Conservation (phyloP, 2,113 vertebrate species). For the Tyrannus savana region DNA sequence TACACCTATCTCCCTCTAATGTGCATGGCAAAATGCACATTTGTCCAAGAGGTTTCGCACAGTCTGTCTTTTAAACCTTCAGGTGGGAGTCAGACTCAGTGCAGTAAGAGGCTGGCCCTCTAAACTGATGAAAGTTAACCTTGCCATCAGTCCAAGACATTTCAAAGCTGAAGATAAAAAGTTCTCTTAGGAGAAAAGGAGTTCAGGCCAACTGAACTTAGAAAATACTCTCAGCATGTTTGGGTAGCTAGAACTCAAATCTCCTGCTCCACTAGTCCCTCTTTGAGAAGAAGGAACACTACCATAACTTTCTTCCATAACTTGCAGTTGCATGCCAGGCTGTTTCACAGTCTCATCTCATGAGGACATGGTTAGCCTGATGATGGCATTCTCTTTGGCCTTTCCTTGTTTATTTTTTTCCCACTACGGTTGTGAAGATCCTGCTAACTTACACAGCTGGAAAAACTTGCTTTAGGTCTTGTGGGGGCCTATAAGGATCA, state of each 20-base stretch:
- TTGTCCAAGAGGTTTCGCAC: background rate
- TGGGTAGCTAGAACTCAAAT: background rate
- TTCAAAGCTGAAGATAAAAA: background rate
- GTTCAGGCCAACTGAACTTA: background rate
- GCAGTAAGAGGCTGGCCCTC: background rate
- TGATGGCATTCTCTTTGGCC: background rate
- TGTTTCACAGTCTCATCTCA: background rate
- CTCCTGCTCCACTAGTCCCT: background rate
- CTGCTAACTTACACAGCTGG: background rate
- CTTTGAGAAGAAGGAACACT: background rate
- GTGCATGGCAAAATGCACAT: background rate
- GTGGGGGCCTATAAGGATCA: background rate
- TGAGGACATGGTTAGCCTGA: background rate
- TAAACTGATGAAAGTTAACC: background rate
- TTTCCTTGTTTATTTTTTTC: background rate
- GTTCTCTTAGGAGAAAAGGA: background rate
- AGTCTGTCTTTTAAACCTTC: background rate
- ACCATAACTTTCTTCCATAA: background rate
- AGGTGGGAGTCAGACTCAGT: background rate
- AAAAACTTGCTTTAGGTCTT: background rate
- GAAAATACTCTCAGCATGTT: background rate
- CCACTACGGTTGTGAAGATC: background rate
- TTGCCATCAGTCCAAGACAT: background rate
- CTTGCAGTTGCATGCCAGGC: background rate
- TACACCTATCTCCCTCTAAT: conserved; percentile 29